A percentile compares a stretch with the other conserved stretches of the same genome.
These are phyloP conservation scores for Montipora sp. DNA, from an alignment of 64 coral and sea anemone species.

Conservation along the genomic window DNA sequence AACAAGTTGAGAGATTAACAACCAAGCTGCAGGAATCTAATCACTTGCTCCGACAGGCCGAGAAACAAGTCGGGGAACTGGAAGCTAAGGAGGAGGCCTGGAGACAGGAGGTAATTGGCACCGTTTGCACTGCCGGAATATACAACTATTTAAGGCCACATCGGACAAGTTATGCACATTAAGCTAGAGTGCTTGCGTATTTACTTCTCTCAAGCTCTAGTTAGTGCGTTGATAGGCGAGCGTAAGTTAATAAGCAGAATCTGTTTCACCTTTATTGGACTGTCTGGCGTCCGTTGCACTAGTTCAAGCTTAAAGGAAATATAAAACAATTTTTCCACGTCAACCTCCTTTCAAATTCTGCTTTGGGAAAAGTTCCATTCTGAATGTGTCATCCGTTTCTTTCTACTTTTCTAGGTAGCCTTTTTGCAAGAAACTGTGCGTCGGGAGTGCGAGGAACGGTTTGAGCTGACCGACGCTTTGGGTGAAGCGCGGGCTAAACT, in stretches of 20 bases:
- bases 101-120: constrained; percentile 60
- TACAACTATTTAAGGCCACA: too few relatives aligned
- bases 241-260: too few relatives aligned
- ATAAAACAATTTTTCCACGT: too few relatives aligned
- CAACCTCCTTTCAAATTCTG: too few relatives aligned
- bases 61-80: constrained; percentile 50
- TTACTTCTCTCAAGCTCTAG: too few relatives aligned
- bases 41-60: constrained; percentile 1
- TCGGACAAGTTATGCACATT: too few relatives aligned
- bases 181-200: too few relatives aligned
- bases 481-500: constrained; percentile 87
- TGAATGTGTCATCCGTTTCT: not conserved
- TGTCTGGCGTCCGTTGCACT: too few relatives aligned
- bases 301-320: too few relatives aligned
- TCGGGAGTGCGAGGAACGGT: constrained; percentile 92
- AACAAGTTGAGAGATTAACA: constrained; percentile 30
- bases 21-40: constrained; percentile 53
- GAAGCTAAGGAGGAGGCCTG: constrained; percentile 59
- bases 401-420: constrained; percentile 26
- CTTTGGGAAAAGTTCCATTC: not conserved
- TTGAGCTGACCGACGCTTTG: constrained; percentile 90
- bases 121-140: not conserved
- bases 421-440: constrained; percentile 94
- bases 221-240: too few relatives aligned
- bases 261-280: too few relatives aligned